These are phyloP conservation scores for Paedocypris micromegethes DNA, from an alignment of 2,797 vertebrate genomes.

Conservation along the genomic window DNA sequence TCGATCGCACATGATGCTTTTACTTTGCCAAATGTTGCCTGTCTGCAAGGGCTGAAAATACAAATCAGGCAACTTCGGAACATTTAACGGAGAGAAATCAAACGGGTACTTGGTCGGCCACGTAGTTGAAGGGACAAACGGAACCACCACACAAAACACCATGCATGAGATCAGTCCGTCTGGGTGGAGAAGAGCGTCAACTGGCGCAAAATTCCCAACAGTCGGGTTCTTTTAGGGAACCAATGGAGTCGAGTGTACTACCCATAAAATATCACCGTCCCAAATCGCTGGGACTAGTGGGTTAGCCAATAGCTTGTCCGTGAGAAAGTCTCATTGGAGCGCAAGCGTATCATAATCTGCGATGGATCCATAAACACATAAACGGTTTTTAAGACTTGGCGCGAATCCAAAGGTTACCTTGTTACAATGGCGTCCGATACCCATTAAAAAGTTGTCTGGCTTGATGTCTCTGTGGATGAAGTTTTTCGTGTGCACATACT, in stretches of 20 bases:
- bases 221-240: too few relatives aligned
- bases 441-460: conserved; percentile 99
- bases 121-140: conserved; percentile 34
- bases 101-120: conserved; percentile 24
- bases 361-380: neutral
- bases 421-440: conserved; percentile 99
- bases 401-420: conserved; percentile 78
- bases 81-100: conserved; percentile 39
- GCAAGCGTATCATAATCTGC: conserved; percentile 2
- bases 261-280: too few relatives aligned
- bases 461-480: conserved; percentile 99
- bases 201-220: too few relatives aligned
- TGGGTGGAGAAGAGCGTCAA: too few relatives aligned
- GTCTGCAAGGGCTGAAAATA: conserved; percentile 87
- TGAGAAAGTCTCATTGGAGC: conserved; percentile 8
- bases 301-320: neutral
- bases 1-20: conserved; percentile 72
- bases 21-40: conserved; percentile 93
- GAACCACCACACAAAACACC: conserved; percentile 6
- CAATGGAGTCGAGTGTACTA: too few relatives aligned
- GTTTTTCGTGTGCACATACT: conserved; percentile 99
- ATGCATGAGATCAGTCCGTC: neutral
- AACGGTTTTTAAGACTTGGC: too few relatives aligned
- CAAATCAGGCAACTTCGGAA: conserved; percentile 64
- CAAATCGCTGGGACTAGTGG: neutral